Conservation (phyloP, 1,140 invertebrate species). For the Tetramorium parvispinum region DNA sequence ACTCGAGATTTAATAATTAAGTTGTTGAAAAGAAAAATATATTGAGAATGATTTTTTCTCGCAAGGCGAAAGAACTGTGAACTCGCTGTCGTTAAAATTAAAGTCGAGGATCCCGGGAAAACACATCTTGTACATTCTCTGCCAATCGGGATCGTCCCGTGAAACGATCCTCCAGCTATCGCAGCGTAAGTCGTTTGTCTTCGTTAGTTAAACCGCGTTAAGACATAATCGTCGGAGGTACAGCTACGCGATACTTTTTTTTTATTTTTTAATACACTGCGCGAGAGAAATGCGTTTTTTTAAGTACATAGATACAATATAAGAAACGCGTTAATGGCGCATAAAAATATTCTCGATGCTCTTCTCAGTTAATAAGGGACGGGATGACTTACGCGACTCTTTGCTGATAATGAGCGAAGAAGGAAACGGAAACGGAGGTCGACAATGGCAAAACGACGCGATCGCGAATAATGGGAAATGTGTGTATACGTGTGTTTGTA, state of each 20-base stretch:
- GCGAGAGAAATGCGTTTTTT: conserved; percentile 57
- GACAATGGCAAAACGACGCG: conserved; percentile 16
- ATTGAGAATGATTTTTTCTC: background rate
- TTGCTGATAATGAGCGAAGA: conserved; percentile 45
- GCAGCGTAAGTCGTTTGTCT: conserved; percentile 36
- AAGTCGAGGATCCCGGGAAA: conserved; percentile 11
- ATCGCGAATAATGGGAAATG: background rate
- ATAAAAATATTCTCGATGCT: conserved; percentile 61
- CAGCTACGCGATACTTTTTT: conserved; percentile 53
- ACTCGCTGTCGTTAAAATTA: conserved; percentile 7
- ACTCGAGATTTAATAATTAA: background rate
- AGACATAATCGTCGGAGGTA: conserved; percentile 51
- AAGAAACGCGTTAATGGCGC: conserved; percentile 55
- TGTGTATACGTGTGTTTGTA: background rate
- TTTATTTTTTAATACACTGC: conserved; percentile 45
- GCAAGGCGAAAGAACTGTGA: background rate
- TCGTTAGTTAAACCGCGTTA: conserved; percentile 50
- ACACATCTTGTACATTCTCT: conserved; percentile 19
- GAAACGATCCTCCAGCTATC: conserved; percentile 47
- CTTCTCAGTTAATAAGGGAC: conserved; percentile 58
- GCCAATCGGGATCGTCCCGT: conserved; percentile 51
- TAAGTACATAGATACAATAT: conserved; percentile 60
- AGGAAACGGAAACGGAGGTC: conserved; percentile 42
- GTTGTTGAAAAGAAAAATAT: background rate
- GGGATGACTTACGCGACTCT: conserved; percentile 51